phyloP scores from a whole-genome alignment of 2,797 vertebrate species.

The Coregonus ussuriensis region DNA sequence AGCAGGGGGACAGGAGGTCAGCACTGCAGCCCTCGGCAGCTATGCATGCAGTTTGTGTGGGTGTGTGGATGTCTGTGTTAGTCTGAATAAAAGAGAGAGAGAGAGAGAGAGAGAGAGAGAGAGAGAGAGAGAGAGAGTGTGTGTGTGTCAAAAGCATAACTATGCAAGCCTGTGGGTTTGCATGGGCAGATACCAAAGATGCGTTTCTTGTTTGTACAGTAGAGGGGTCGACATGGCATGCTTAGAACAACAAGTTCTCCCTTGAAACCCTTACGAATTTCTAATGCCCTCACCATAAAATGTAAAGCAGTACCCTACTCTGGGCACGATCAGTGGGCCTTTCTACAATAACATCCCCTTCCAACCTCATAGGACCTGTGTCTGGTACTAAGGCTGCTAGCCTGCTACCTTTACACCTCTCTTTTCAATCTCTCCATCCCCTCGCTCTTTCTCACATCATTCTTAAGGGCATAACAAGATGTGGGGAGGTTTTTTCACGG shows the following conservation, averaged over 20 bases:
- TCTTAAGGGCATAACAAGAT: too few species aligned
- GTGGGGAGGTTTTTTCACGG: slow-evolving; percentile 23
- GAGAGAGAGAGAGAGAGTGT: background rate
- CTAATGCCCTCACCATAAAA: background rate
- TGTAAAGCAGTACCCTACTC: too few species aligned
- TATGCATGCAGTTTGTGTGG: background rate
- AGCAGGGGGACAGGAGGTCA: slow-evolving; percentile 28
- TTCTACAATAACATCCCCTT: background rate
- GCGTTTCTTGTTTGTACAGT: background rate
- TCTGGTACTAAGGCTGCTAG: background rate
- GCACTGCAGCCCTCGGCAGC: slow-evolving; percentile 5
- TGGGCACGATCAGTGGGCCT: background rate
- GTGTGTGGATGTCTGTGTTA: background rate
- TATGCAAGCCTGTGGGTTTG: background rate
- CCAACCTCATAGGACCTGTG: slow-evolving; percentile 21
- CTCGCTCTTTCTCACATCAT: background rate
- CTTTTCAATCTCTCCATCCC: slow-evolving; percentile 9
- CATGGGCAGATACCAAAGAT: background rate
- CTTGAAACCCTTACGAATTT: background rate
- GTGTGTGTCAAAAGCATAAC: background rate
- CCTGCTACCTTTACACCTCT: background rate
- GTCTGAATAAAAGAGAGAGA: too few species aligned
- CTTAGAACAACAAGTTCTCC: background rate
- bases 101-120: slow-evolving; percentile 12
- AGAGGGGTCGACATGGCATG: background rate